A percentile compares a stretch with the other conserved stretches of the same genome.
Conservation (phyloP, 2,888 invertebrate species). For the Xestia rhomboidea region DNA sequence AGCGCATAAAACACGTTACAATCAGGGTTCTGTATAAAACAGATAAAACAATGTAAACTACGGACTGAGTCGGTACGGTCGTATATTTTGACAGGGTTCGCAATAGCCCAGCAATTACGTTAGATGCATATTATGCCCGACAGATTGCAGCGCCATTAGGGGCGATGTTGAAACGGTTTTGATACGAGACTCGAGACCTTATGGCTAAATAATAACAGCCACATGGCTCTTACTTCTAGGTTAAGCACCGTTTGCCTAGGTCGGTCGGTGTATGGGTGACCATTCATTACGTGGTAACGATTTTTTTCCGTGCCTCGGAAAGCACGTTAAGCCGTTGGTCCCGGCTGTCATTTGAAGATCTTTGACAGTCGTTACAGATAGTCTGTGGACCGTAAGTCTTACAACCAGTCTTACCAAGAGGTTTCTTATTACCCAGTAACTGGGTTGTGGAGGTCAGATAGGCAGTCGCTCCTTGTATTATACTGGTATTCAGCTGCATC, state of each 20-base stretch:
- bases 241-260: background rate
- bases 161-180: slow-evolving; percentile 34
- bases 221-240: background rate
- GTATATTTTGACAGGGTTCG: slow-evolving; percentile 62
- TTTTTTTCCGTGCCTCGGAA: background rate
- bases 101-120: slow-evolving; percentile 62
- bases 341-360: background rate
- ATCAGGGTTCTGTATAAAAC: slow-evolving; percentile 18
- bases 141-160: slow-evolving; percentile 20
- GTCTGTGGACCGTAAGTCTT: background rate
- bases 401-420: background rate
- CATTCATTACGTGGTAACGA: background rate
- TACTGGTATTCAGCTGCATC: background rate
- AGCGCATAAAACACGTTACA: slow-evolving; percentile 27
- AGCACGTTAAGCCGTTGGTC: background rate
- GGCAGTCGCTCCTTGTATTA: background rate
- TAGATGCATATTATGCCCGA: slow-evolving; percentile 47
- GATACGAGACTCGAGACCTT: background rate
- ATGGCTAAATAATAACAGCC: background rate
- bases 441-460: background rate
- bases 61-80: slow-evolving; percentile 7
- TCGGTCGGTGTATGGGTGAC: background rate
- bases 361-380: no score
- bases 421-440: no score
- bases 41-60: slow-evolving; percentile 51